Evolutionary conservation across 2,113 vertebrate species (phyloP).

Genomic region (Cercocebus atys): DNA sequence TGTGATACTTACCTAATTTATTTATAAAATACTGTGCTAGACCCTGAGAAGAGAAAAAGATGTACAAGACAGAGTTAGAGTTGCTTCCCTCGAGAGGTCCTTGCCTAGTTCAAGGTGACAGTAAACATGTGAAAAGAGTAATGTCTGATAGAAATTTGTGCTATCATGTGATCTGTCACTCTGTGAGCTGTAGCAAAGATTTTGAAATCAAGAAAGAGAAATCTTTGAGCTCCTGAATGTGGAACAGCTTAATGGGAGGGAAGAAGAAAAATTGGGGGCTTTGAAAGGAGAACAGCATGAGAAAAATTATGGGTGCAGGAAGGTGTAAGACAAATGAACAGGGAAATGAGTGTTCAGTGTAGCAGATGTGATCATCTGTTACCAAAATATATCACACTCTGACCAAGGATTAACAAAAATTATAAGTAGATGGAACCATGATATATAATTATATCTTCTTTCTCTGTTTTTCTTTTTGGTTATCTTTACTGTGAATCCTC

Average conservation of each 20-base stretch:
- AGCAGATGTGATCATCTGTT: not conserved
- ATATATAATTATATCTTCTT: not conserved
- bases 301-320: not conserved
- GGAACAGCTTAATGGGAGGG: not conserved
- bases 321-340: not conserved
- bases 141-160: not conserved
- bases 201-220: not conserved
- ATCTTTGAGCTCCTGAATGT: not conserved
- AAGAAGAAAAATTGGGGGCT: not conserved
- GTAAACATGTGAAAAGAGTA: not conserved
- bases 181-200: not conserved
- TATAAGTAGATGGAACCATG: not conserved
- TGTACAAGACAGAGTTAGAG: not conserved
- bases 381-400: not conserved
- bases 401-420: not conserved
- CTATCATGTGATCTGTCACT: not conserved
- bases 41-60: not conserved
- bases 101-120: not conserved
- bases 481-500: not conserved
- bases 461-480: not conserved
- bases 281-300: not conserved
- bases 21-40: not conserved
- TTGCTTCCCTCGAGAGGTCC: not conserved
- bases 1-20: not conserved
- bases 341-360: not conserved